Evolutionary conservation across 1,140 invertebrate species (phyloP).

Genomic region (Pogonomyrmex californicus): DNA sequence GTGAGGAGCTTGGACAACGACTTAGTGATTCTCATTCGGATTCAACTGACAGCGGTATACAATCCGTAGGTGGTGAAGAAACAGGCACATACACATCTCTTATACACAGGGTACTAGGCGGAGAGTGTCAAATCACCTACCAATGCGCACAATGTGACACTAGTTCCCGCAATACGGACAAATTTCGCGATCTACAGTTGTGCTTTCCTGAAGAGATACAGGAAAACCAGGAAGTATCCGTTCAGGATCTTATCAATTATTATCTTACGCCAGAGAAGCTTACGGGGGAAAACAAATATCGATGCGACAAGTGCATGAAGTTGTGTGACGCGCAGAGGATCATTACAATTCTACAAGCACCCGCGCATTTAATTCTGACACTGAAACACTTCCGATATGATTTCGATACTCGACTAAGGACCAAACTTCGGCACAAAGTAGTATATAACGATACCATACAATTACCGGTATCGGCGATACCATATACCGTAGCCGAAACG

Average conservation of each 20-base stretch:
- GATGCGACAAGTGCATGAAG: constrained; percentile 92
- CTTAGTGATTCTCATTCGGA: constrained; percentile 85
- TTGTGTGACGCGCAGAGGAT: constrained; percentile 92
- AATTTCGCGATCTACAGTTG: constrained; percentile 93
- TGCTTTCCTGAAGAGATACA: constrained; percentile 91
- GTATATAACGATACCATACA: constrained; percentile 89
- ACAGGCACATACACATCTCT: constrained; percentile 83
- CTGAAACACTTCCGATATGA: constrained; percentile 94
- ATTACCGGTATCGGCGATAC: constrained; percentile 85
- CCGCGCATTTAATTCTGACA: constrained; percentile 92
- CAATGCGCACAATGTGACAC: constrained; percentile 91
- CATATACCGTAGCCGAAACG: constrained; percentile 80
- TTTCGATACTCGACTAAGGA: constrained; percentile 90
- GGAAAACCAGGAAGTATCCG: constrained; percentile 87
- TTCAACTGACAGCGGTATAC: constrained; percentile 86
- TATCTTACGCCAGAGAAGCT: constrained; percentile 93
- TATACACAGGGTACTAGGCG: constrained; percentile 92
- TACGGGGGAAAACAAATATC: constrained; percentile 93
- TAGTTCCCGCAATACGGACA: constrained; percentile 91
- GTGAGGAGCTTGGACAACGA: constrained; percentile 82
- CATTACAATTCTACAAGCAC: constrained; percentile 91
- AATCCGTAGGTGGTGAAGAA: constrained; percentile 85
- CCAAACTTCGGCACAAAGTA: constrained; percentile 91
- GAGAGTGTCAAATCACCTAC: constrained; percentile 91
- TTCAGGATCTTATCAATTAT: constrained; percentile 91